phyloP scores from a whole-genome alignment of 2,113 vertebrate species.

The Lasiurus borealis region DNA sequence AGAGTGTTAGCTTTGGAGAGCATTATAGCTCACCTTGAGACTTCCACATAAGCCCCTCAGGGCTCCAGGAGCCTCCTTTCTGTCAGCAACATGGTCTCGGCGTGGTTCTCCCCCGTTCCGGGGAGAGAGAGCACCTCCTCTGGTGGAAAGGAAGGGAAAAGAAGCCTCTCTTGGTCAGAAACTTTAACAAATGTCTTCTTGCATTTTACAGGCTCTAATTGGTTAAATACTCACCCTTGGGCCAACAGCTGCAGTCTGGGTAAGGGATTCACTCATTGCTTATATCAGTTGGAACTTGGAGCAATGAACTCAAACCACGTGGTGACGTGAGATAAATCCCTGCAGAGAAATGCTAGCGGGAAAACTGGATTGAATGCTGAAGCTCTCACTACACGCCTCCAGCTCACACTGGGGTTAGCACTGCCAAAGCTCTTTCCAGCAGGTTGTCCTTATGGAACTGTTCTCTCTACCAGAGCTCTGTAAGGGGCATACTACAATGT shows the following conservation, averaged over 20 bases:
- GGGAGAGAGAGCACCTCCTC: neutral
- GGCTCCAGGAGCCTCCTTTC: neutral
- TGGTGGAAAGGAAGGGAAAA: neutral
- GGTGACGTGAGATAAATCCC: neutral
- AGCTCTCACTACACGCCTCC: accelerated
- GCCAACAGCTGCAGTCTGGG: neutral
- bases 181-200: neutral
- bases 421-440: neutral
- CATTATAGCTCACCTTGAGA: neutral
- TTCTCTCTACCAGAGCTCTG: neutral
- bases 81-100: neutral
- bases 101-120: neutral
- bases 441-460: neutral
- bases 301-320: neutral
- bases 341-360: neutral
- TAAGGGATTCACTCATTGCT: too few relatives aligned
- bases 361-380: neutral
- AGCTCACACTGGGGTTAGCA: neutral
- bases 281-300: neutral
- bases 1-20: neutral
- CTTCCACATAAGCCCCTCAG: neutral
- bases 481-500: neutral
- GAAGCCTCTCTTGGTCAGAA: neutral
- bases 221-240: neutral
- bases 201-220: neutral